Evolutionary conservation across 2,888 invertebrate species (phyloP).

Genomic region (Resseliella maxima): DNA sequence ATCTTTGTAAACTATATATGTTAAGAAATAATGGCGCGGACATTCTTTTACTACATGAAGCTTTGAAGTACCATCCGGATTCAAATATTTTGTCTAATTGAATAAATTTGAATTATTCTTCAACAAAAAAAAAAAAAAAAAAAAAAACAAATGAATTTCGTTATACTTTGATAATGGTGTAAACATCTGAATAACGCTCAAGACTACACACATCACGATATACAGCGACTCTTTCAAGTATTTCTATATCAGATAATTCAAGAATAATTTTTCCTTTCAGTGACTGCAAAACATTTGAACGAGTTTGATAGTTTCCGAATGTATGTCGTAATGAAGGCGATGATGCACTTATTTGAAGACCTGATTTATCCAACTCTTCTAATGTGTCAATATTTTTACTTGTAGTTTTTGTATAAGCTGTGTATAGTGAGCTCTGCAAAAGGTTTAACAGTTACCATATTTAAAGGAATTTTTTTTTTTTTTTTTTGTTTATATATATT

Average conservation of each 20-base stretch:
- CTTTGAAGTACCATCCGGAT: constrained; percentile 63
- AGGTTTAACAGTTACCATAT: neutral
- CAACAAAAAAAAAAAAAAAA: neutral
- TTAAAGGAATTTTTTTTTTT: neutral
- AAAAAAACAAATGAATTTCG: too few species aligned
- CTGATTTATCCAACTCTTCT: constrained; percentile 65
- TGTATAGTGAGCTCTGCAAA: constrained; percentile 67
- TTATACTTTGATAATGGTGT: constrained; percentile 62
- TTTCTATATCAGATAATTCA: constrained; percentile 25
- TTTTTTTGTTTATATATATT: neutral
- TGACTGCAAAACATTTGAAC: constrained; percentile 56
- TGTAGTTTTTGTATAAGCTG: constrained; percentile 66
- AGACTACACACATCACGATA: constrained; percentile 62
- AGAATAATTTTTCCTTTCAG: constrained; percentile 58
- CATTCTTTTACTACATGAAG: constrained; percentile 68
- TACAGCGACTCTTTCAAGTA: constrained; percentile 60
- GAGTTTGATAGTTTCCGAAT: constrained; percentile 61
- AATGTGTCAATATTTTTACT: constrained; percentile 67
- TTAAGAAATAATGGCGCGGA: constrained; percentile 66
- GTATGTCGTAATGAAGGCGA: constrained; percentile 63
- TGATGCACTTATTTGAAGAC: constrained; percentile 65
- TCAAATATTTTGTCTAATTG: constrained; percentile 60
- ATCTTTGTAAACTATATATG: constrained; percentile 67
- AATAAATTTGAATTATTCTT: neutral
- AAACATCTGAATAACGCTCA: constrained; percentile 65